Conservation (phyloP, 2,113 vertebrate genomes). For the Aptenodytes patagonicus region DNA sequence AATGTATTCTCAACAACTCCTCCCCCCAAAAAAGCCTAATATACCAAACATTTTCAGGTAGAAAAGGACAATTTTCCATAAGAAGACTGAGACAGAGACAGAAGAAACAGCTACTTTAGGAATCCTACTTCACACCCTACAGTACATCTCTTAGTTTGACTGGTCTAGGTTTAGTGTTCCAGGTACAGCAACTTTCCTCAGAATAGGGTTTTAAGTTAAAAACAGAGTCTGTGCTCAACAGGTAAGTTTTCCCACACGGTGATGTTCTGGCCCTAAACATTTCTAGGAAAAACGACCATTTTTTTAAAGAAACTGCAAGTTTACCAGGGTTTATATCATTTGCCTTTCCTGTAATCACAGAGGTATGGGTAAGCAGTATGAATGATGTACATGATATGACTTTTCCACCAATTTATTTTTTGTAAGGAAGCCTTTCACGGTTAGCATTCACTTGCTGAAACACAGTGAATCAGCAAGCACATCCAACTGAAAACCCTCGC, state of each 20-base stretch:
- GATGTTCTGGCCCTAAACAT: neutral
- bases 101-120: neutral
- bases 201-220: neutral
- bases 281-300: neutral
- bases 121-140: neutral
- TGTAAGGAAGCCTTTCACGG: neutral
- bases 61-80: neutral
- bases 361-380: neutral
- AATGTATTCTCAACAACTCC: neutral
- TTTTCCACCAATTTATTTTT: neutral
- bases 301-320: neutral
- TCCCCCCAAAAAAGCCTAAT: neutral
- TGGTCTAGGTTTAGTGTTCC: neutral
- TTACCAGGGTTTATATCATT: neutral
- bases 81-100: neutral
- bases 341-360: neutral
- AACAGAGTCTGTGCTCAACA: neutral
- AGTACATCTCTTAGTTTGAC: neutral
- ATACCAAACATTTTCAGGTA: neutral
- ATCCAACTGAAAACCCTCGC: neutral
- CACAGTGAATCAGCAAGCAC: neutral
- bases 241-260: neutral
- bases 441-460: neutral
- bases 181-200: neutral
- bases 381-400: neutral